Evolutionary conservation across 1,140 invertebrate species (phyloP).

Genomic region (Agrypnia vestita): DNA sequence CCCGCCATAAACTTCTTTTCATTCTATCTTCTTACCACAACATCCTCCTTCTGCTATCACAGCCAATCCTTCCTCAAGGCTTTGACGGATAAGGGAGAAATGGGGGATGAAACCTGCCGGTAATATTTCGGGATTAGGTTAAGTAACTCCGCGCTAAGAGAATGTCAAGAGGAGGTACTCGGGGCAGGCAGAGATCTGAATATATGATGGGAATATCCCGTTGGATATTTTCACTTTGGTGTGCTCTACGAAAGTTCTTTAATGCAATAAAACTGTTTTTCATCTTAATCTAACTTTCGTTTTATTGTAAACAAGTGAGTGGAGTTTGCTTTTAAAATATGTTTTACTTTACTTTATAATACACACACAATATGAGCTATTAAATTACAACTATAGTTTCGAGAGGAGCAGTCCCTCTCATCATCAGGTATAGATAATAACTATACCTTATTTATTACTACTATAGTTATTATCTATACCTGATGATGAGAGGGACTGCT

Average conservation of each 20-base stretch:
- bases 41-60: not conserved
- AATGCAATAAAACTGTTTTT: constrained; percentile 14
- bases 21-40: not conserved
- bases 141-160: constrained; percentile 8
- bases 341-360: too few relatives aligned
- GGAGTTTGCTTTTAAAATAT: too few relatives aligned
- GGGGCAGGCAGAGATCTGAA: not conserved
- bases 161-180: constrained; percentile 9
- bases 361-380: too few relatives aligned
- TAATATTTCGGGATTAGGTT: constrained; percentile 32
- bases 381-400: too few relatives aligned
- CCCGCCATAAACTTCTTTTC: not conserved
- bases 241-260: constrained; percentile 1
- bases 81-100: constrained; percentile 9
- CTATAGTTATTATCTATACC: too few relatives aligned
- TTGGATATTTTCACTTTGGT: constrained; percentile 7
- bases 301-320: too few relatives aligned
- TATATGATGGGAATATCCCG: constrained; percentile 4
- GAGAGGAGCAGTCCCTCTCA: too few relatives aligned
- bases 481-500: too few relatives aligned
- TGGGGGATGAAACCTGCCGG: not conserved
- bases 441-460: too few relatives aligned
- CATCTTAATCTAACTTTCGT: not conserved
- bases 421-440: too few relatives aligned
- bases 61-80: constrained; percentile 11